phyloP scores from a whole-genome alignment of 2,888 invertebrate genomes.

The Girardia tigrina region DNA sequence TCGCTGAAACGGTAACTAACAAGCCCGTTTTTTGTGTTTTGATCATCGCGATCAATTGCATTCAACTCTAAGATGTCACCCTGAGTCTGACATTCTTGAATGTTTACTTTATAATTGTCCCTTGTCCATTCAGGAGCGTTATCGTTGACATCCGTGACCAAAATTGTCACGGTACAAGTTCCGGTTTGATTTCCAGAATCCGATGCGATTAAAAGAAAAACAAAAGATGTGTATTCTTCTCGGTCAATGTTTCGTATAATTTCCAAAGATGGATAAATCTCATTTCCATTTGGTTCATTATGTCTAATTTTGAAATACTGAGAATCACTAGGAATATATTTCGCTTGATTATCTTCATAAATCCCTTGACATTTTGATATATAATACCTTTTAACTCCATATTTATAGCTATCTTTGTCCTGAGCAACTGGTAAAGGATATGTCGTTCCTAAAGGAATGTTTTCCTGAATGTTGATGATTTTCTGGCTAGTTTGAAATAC shows the following conservation, averaged over 20 bases:
- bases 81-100: not conserved
- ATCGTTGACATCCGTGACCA: not conserved
- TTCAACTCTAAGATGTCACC: not conserved
- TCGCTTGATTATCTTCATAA: slow-evolving; percentile 13
- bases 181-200: slow-evolving; percentile 17
- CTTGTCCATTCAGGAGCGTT: slow-evolving; percentile 8
- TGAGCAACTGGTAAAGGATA: slow-evolving; percentile 13
- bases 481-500: slow-evolving; percentile 19
- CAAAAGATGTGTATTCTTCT: not conserved
- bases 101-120: slow-evolving; percentile 8
- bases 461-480: not conserved
- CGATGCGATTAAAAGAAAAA: not conserved
- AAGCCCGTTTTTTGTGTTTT: slow-evolving; percentile 3
- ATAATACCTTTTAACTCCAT: not conserved
- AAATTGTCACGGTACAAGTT: not conserved
- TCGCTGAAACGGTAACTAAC: slow-evolving; percentile 1
- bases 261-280: slow-evolving; percentile 1
- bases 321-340: not conserved
- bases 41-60: slow-evolving; percentile 19
- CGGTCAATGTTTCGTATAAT: not conserved
- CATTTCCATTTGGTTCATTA: not conserved
- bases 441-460: not conserved
- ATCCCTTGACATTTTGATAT: not conserved
- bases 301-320: not conserved
- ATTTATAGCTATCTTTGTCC: slow-evolving; percentile 8